These are phyloP conservation scores for Anser brachyrhynchus DNA, from an alignment of 2,113 vertebrate species.

Conservation along the genomic window DNA sequence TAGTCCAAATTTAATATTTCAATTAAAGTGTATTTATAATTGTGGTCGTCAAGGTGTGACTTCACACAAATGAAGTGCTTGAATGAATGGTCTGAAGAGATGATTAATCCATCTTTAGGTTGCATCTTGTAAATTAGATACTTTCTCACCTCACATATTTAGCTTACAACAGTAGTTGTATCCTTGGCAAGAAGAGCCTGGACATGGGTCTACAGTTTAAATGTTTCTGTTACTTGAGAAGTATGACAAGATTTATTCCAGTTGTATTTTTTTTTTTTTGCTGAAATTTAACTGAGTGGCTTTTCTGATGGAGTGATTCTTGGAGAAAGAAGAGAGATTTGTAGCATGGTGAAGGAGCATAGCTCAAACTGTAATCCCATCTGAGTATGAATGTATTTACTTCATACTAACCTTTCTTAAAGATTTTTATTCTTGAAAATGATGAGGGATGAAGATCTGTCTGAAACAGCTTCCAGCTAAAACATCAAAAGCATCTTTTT, in stretches of 20 bases:
- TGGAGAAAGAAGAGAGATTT: neutral
- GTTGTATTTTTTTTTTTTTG: neutral
- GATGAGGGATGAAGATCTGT: slow-evolving; percentile 46
- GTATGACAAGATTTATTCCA: neutral
- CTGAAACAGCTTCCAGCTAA: slow-evolving; percentile 22
- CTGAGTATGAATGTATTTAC: slow-evolving; percentile 5
- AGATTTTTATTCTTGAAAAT: slow-evolving; percentile 19
- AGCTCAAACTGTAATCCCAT: neutral
- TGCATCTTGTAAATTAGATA: slow-evolving; percentile 14
- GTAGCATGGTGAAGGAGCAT: slow-evolving; percentile 7
- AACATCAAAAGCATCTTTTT: slow-evolving; percentile 13
- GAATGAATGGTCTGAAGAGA: slow-evolving; percentile 47
- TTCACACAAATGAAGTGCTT: slow-evolving; percentile 33
- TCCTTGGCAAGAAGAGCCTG: neutral
- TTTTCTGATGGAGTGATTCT: neutral
- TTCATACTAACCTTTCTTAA: slow-evolving; percentile 14
- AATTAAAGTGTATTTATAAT: slow-evolving; percentile 66
- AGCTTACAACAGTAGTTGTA: slow-evolving; percentile 20
- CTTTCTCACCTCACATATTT: slow-evolving; percentile 37
- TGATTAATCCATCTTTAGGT: slow-evolving; percentile 34
- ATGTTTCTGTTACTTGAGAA: slow-evolving; percentile 3
- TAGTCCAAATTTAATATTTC: slow-evolving; percentile 70
- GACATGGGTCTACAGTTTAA: neutral
- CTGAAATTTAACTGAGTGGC: neutral
- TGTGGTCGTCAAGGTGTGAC: slow-evolving; percentile 65